A percentile compares a stretch with the other conserved stretches of the same genome.
These are phyloP conservation scores for Alloplasta piceator DNA, from an alignment of 2,888 invertebrate genomes.

Conservation along the genomic window DNA sequence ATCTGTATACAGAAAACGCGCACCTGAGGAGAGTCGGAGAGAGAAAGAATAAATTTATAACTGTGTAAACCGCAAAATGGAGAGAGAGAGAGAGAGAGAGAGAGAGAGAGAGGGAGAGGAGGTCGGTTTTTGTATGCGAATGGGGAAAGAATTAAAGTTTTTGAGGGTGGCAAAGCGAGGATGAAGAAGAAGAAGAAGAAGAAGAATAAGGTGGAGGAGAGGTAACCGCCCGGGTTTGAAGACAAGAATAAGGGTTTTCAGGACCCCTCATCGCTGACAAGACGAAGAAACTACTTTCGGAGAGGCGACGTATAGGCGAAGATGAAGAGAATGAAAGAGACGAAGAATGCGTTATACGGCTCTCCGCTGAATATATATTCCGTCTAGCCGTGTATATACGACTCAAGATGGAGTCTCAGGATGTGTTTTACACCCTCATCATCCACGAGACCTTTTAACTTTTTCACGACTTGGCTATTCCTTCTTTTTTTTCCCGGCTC, in stretches of 20 bases:
- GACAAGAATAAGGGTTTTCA: no score
- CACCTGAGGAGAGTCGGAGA: conserved; percentile 36
- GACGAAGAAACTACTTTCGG: conserved; percentile 25
- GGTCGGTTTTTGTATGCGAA: conserved; percentile 11
- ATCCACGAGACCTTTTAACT: conserved; percentile 49
- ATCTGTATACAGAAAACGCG: conserved; percentile 18
- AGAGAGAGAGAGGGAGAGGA: conserved; percentile 8
- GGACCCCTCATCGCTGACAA: conserved; percentile 53
- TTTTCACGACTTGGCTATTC: conserved; percentile 10
- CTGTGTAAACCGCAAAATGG: conserved; percentile 24
- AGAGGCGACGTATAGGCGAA: conserved; percentile 20
- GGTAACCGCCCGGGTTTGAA: neutral
- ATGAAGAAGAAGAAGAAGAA: conserved; percentile 35
- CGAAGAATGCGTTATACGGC: conserved; percentile 43
- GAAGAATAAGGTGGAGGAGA: conserved; percentile 16
- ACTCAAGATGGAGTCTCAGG: neutral
- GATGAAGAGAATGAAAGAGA: conserved; percentile 36
- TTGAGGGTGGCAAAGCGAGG: conserved; percentile 27
- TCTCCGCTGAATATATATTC: neutral
- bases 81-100: conserved; percentile 1
- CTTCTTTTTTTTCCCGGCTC: conserved; percentile 12
- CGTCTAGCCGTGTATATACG: neutral
- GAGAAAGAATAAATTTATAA: conserved; percentile 36
- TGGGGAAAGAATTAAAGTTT: conserved; percentile 34
- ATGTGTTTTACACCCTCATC: conserved; percentile 55